Evolutionary conservation across 2,113 vertebrate species (phyloP).

Genomic region (Salvelinus namaycush): DNA sequence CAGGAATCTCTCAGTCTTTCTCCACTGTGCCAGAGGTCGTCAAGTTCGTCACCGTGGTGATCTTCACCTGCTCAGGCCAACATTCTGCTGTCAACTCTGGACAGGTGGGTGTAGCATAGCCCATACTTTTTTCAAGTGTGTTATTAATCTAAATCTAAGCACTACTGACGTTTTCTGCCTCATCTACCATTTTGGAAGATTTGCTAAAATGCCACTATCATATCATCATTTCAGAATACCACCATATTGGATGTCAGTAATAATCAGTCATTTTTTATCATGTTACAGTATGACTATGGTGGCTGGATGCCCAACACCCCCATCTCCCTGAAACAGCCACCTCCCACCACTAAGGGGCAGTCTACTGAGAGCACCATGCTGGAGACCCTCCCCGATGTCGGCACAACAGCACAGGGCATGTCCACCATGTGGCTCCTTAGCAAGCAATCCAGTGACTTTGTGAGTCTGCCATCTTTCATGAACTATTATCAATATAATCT

Average conservation of each 20-base stretch:
- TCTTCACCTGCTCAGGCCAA: slow-evolving; percentile 58
- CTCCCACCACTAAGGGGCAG: slow-evolving; percentile 55
- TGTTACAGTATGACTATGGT: slow-evolving; percentile 57
- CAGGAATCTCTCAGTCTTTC: slow-evolving; percentile 58
- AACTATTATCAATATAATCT: too few species aligned
- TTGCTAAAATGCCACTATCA: too few species aligned
- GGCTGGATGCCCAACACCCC: slow-evolving; percentile 66
- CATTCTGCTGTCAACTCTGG: slow-evolving; percentile 60
- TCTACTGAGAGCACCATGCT: slow-evolving; percentile 42
- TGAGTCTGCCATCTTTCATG: slow-evolving; percentile 28
- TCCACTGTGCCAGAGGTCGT: slow-evolving; percentile 35
- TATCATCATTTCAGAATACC: too few species aligned
- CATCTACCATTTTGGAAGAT: too few species aligned
- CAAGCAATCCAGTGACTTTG: slow-evolving; percentile 54
- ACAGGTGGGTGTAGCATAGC: slow-evolving; percentile 49
- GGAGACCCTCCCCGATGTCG: slow-evolving; percentile 40
- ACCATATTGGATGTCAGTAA: too few species aligned
- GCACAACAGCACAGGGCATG: slow-evolving; percentile 39
- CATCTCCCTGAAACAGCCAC: slow-evolving; percentile 48
- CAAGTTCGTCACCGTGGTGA: slow-evolving; percentile 68
- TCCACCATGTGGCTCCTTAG: slow-evolving; percentile 51
- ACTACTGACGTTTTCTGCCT: too few species aligned
- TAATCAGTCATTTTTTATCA: neutral
- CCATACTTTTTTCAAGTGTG: too few species aligned
- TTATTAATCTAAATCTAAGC: neutral